Conservation (phyloP, 1,140 invertebrate genomes). For the Tenebrio molitor region DNA sequence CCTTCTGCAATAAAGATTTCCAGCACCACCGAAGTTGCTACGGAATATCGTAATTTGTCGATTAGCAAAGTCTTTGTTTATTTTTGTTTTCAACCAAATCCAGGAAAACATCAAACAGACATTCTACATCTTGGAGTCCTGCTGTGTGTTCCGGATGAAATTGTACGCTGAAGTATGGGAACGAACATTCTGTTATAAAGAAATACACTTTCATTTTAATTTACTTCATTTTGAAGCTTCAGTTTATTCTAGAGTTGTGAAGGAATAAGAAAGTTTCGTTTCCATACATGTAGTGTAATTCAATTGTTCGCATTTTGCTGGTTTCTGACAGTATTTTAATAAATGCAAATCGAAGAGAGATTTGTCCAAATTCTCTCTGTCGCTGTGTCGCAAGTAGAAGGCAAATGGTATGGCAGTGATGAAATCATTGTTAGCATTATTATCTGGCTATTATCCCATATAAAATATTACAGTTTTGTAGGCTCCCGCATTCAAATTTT, state of each 20-base stretch:
- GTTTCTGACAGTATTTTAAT: conserved; percentile 68
- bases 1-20: conserved; percentile 63
- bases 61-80: conserved; percentile 53
- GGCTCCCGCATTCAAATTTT: no score
- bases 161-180: conserved; percentile 95
- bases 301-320: conserved; percentile 76
- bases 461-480: no score
- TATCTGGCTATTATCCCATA: no score
- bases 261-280: conserved; percentile 79
- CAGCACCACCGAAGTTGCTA: background rate
- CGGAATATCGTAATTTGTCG: conserved; percentile 50
- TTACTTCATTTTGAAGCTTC: conserved; percentile 95
- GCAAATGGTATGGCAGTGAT: no score
- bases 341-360: background rate
- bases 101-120: conserved; percentile 95
- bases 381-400: conserved; percentile 12
- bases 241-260: conserved; percentile 83
- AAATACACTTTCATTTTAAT: conserved; percentile 53
- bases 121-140: conserved; percentile 97
- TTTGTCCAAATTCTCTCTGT: conserved; percentile 3
- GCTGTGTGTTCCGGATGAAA: conserved; percentile 99
- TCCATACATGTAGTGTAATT: conserved; percentile 80
- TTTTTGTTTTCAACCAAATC: conserved; percentile 73
- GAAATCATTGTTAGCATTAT: no score
- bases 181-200: conserved; percentile 58